A percentile compares a stretch with the other conserved stretches of the same genome.
Conservation (phyloP, 2,113 vertebrate species). For the Acinonyx jubatus region DNA sequence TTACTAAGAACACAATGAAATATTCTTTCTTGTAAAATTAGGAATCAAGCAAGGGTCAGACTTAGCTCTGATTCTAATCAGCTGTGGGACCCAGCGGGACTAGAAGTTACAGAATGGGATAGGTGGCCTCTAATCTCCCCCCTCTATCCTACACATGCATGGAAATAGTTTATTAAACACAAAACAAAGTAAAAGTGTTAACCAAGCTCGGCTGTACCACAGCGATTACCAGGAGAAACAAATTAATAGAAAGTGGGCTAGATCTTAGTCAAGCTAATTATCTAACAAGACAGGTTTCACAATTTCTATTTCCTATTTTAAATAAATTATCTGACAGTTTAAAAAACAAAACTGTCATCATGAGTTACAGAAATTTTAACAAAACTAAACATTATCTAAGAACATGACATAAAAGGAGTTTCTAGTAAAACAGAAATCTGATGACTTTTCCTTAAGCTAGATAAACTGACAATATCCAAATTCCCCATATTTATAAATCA, state of each 20-base stretch:
- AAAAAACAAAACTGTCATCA: not conserved
- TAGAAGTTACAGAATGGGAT: not conserved
- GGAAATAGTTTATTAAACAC: not conserved
- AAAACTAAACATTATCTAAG: not conserved
- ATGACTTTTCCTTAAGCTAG: conserved; percentile 38
- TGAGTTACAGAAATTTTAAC: not conserved
- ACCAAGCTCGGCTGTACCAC: not conserved
- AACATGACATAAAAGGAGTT: not conserved
- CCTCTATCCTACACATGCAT: not conserved
- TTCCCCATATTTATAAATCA: not conserved
- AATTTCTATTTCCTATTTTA: not conserved
- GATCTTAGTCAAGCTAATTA: not conserved
- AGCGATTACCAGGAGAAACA: not conserved
- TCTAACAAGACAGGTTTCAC: not conserved
- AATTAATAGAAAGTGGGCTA: not conserved
- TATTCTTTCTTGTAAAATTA: not conserved
- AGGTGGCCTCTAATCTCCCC: not conserved
- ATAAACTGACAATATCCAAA: not conserved
- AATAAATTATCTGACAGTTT: not conserved
- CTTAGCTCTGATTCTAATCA: not conserved
- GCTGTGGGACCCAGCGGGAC: not conserved
- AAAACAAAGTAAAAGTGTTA: not conserved
- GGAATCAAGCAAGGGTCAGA: not conserved
- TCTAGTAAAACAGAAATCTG: not conserved
- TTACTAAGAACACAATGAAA: not conserved